These are phyloP conservation scores for Periparus ater DNA, from an alignment of 2,797 vertebrate genomes.

Conservation along the genomic window DNA sequence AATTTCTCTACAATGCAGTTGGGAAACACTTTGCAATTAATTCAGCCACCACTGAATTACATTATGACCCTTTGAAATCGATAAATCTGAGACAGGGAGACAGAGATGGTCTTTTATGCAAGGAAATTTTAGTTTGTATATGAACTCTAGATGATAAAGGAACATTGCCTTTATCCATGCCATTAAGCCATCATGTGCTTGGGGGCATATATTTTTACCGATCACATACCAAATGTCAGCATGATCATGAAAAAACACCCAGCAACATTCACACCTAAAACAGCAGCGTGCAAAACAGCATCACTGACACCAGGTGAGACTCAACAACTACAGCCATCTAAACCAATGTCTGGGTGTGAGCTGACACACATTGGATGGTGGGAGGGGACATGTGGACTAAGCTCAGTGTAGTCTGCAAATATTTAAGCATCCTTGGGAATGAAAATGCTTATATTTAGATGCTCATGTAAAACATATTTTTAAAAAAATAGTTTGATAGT, in stretches of 20 bases:
- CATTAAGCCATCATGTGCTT: fast-evolving
- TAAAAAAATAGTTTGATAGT: background rate
- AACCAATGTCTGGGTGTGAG: background rate
- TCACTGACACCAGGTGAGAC: background rate
- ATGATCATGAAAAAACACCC: background rate
- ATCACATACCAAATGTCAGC: background rate
- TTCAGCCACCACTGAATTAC: background rate
- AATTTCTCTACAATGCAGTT: fast-evolving
- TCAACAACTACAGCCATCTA: background rate
- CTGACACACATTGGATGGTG: background rate
- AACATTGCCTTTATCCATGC: background rate
- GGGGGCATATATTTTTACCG: background rate
- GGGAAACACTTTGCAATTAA: background rate
- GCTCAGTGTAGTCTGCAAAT: background rate
- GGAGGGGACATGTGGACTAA: background rate
- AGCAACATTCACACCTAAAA: background rate
- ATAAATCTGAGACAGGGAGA: background rate
- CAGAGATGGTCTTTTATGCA: background rate
- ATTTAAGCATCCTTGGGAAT: background rate
- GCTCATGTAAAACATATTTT: background rate
- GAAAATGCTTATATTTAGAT: background rate
- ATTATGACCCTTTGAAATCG: background rate
- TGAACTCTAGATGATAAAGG: background rate
- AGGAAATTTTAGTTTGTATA: background rate
- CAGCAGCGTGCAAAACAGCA: fast-evolving